Conservation (phyloP, 2,888 invertebrate genomes). For the Ypsolopha sequella region DNA sequence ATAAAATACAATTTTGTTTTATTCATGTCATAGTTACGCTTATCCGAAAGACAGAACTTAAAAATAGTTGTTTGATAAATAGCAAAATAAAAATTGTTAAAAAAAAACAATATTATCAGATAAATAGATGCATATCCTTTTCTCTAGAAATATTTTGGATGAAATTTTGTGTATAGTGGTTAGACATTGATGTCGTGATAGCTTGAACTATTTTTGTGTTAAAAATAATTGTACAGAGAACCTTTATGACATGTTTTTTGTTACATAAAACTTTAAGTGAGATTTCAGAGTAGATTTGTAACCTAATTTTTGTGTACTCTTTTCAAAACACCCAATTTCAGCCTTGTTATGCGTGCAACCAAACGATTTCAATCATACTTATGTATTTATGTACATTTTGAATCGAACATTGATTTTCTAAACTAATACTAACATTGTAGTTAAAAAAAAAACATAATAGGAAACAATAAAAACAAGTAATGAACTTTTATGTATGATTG, state of each 20-base stretch:
- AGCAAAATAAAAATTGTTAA: constrained; percentile 35
- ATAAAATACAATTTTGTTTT: neutral
- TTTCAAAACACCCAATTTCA: no score
- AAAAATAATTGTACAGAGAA: constrained; percentile 21
- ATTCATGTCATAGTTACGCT: constrained; percentile 37
- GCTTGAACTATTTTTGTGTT: constrained; percentile 35
- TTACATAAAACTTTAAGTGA: neutral
- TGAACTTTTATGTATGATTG: no score
- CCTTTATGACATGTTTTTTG: constrained; percentile 15
- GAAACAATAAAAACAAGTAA: no score
- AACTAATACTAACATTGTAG: neutral
- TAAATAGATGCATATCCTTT: constrained; percentile 69
- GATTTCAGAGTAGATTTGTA: no score
- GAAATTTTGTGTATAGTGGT: constrained; percentile 55
- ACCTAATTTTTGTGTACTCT: no score
- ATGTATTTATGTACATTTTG: no score
- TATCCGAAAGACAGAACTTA: constrained; percentile 27
- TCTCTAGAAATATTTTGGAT: constrained; percentile 64
- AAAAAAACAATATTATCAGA: constrained; percentile 51
- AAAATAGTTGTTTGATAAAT: constrained; percentile 28
- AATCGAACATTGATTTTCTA: no score
- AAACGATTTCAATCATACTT: no score
- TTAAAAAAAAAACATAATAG: neutral
- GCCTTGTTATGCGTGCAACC: no score
- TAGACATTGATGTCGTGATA: constrained; percentile 63